Conservation (phyloP, 2,888 invertebrate genomes). For the Lordiphosa fenestrarum region DNA sequence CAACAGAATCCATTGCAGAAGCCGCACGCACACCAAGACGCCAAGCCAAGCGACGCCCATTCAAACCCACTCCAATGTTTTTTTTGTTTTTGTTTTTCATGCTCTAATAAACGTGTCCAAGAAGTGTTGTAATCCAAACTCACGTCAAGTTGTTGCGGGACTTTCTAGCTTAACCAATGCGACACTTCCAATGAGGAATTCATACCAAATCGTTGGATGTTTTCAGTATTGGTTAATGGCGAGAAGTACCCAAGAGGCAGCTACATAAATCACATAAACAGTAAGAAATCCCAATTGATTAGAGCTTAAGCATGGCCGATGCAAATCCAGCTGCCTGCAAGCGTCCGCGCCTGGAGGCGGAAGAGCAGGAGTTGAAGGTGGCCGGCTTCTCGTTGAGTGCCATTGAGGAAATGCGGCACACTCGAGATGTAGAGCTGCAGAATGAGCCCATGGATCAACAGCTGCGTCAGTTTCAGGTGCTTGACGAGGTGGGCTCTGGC, state of each 20-base stretch:
- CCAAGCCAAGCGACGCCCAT: not conserved
- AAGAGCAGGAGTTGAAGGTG: conserved; percentile 66
- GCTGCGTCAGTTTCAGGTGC: conserved; percentile 84
- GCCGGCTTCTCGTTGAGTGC: conserved; percentile 78
- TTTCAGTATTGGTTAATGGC: conserved; percentile 81
- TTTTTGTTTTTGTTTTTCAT: conserved; percentile 29
- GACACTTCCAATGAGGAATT: conserved; percentile 80
- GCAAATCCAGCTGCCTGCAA: conserved; percentile 18
- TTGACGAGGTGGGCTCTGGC: conserved; percentile 83
- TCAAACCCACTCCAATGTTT: conserved; percentile 12
- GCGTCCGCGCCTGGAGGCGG: conserved; percentile 48
- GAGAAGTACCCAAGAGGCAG: conserved; percentile 72
- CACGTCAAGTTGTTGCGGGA: conserved; percentile 36
- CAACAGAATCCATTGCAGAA: conserved; percentile 75
- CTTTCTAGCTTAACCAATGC: conserved; percentile 80
- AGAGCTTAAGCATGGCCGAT: conserved; percentile 38
- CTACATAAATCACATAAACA: conserved; percentile 40
- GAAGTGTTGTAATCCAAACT: conserved; percentile 7
- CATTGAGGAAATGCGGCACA: conserved; percentile 75
- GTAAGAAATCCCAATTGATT: conserved; percentile 6
- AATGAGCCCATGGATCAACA: conserved; percentile 78
- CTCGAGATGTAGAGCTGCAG: conserved; percentile 68
- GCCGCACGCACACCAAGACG: conserved; percentile 16
- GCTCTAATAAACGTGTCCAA: conserved; percentile 42
- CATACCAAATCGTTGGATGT: conserved; percentile 80